These are phyloP conservation scores for Panulirus ornatus DNA, from an alignment of 1,140 invertebrate species.

Conservation along the genomic window DNA sequence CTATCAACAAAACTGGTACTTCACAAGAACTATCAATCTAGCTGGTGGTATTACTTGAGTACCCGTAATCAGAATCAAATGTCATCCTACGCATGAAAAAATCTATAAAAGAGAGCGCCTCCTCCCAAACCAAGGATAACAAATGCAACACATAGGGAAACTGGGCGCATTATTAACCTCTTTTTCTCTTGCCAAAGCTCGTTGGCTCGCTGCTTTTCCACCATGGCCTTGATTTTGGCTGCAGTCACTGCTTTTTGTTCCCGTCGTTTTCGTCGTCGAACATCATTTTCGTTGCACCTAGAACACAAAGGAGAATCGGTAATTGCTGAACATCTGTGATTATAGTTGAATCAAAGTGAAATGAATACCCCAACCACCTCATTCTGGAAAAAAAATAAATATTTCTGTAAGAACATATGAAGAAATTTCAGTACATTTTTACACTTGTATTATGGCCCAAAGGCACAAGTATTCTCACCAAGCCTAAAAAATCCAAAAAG, in stretches of 20 bases:
- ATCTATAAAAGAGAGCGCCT: slow-evolving; percentile 62
- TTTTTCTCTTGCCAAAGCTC: slow-evolving; percentile 75
- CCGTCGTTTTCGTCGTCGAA: slow-evolving; percentile 42
- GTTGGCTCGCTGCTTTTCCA: slow-evolving; percentile 75
- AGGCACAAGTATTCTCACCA: no score
- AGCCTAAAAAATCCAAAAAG: no score
- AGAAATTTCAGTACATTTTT: no score
- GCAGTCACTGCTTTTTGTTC: slow-evolving; percentile 73
- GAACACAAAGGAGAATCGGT: background rate
- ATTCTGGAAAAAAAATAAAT: no score
- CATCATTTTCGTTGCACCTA: slow-evolving; percentile 44
- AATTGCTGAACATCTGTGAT: no score
- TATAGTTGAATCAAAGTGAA: no score
- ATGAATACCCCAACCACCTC: no score
- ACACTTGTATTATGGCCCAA: no score
- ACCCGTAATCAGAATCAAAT: slow-evolving; percentile 16
- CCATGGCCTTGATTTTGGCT: slow-evolving; percentile 76
- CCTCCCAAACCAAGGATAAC: slow-evolving; percentile 62
- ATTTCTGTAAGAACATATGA: no score
- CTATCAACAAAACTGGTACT: background rate
- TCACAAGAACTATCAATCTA: slow-evolving; percentile 1
- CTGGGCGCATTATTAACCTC: slow-evolving; percentile 76
- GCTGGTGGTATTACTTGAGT: slow-evolving; percentile 1
- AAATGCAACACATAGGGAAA: slow-evolving; percentile 69
- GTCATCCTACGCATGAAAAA: slow-evolving; percentile 46